Conservation (phyloP, 2,888 invertebrate genomes). For the Frankliniella fusca region DNA sequence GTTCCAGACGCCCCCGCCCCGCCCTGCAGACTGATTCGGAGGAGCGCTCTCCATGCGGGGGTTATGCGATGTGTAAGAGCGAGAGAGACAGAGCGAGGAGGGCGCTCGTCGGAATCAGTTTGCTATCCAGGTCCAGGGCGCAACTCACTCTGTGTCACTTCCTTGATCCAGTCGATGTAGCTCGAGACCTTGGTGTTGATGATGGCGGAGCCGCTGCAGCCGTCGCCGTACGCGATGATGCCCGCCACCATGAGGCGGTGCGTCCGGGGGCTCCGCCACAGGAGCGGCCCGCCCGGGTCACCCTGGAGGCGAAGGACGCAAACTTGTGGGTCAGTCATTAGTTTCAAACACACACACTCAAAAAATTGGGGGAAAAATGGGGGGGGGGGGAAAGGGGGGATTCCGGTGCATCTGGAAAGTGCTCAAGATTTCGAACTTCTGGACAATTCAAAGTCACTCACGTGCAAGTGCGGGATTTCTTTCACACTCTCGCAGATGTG, state of each 20-base stretch:
- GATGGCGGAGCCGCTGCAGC: neutral
- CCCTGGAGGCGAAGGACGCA: neutral
- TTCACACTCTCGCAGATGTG: no score
- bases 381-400: neutral
- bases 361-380: neutral
- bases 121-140: neutral
- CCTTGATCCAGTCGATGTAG: conserved; percentile 23
- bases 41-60: no score
- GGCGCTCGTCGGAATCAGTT: neutral
- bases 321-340: no score
- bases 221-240: neutral
- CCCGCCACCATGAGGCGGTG: conserved; percentile 15
- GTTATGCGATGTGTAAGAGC: no score
- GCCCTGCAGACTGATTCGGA: no score
- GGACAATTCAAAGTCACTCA: no score
- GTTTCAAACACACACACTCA: no score
- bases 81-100: no score
- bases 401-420: no score
- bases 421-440: no score
- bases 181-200: conserved; percentile 21
- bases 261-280: neutral
- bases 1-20: neutral
- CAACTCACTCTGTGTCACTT: neutral
- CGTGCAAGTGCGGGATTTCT: no score
- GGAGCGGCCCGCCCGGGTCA: neutral